phyloP scores from a whole-genome alignment of 2,113 vertebrate species.

The Myrmophylax atrothorax region DNA sequence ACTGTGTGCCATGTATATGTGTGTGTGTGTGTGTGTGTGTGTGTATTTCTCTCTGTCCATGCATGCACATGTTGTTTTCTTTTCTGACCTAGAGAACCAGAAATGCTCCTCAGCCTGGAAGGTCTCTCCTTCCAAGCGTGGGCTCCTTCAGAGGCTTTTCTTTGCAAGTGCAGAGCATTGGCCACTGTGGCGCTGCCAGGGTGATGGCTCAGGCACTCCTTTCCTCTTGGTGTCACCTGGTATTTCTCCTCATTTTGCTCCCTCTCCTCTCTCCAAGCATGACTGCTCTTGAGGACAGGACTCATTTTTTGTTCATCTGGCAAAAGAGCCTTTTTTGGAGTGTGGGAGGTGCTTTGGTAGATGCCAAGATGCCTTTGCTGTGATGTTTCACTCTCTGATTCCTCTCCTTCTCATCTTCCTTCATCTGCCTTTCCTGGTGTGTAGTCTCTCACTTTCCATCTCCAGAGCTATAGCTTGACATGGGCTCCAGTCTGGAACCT shows the following conservation, averaged over 20 bases:
- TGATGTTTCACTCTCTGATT: neutral
- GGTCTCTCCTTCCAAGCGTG: neutral
- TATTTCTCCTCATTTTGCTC: neutral
- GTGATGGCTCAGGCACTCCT: accelerated
- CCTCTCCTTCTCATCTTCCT: neutral
- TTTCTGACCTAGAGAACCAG: neutral
- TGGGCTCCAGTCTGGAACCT: neutral
- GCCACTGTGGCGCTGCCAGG: neutral
- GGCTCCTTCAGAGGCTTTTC: neutral
- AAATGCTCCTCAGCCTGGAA: neutral
- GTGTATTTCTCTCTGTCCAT: neutral
- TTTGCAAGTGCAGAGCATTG: neutral
- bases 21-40: neutral
- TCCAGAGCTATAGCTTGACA: neutral
- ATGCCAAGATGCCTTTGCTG: neutral
- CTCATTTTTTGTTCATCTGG: neutral
- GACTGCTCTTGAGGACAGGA: neutral
- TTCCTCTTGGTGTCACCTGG: neutral
- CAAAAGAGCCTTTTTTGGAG: neutral
- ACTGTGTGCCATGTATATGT: neutral
- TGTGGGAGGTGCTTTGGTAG: neutral
- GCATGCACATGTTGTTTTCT: neutral
- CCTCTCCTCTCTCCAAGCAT: neutral
- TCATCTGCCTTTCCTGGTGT: neutral
- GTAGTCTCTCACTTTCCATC: neutral